Percentiles rank a stretch among this genome's conserved stretches.
phyloP scores from a whole-genome alignment of 2,888 invertebrate species.

The Oxyteleia sp. region DNA sequence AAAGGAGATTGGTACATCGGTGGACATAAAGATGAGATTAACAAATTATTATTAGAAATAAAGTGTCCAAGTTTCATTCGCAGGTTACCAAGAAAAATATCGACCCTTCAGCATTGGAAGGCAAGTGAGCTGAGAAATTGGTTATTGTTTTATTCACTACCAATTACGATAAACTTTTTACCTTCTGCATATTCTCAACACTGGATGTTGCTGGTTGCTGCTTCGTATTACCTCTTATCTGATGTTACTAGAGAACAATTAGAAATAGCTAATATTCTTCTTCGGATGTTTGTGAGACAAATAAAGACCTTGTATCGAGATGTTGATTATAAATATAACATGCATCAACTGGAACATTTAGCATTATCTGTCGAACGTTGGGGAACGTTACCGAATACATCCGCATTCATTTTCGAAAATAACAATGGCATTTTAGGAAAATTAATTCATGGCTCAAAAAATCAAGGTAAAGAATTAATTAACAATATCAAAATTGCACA shows the following conservation, averaged over 20 bases:
- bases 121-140: conserved; percentile 3
- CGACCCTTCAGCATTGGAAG: too few species aligned
- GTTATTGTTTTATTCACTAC: conserved; percentile 11
- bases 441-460: conserved; percentile 17
- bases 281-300: neutral
- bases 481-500: conserved; percentile 26
- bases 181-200: too few species aligned
- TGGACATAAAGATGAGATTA: neutral
- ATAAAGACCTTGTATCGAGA: neutral
- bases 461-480: conserved; percentile 18
- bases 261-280: too few species aligned
- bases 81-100: neutral
- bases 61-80: neutral
- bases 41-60: neutral
- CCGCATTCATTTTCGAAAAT: conserved; percentile 7
- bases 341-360: conserved; percentile 3
- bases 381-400: too few species aligned
- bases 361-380: neutral
- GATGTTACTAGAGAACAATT: too few species aligned
- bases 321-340: neutral
- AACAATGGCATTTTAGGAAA: neutral
- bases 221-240: too few species aligned
- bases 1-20: conserved; percentile 2
- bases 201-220: too few species aligned
- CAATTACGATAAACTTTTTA: too few species aligned